Evolutionary conservation across 2,888 invertebrate genomes (phyloP), one percentile per base, ranked within the genome.

Genomic region (Furcula furcula): DNA sequence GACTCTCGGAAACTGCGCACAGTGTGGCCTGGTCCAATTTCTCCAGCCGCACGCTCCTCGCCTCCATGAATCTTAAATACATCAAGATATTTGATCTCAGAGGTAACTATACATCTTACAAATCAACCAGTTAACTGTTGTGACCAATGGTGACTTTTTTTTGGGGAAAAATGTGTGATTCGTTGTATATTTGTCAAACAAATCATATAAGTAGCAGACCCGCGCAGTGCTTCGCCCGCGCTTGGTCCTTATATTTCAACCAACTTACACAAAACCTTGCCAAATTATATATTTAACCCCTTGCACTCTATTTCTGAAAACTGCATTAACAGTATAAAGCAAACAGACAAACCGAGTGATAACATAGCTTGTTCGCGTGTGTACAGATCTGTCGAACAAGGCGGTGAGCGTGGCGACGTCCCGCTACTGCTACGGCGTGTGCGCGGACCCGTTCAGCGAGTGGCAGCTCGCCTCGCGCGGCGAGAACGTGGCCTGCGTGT

Each of bases 51-150:
- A 92, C 94, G 2, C 90, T 98, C 18, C 92, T 96, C 1, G 93
- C 96, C n/a, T 97, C 97, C 28, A 95, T 97, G 91, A 97, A 96
- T 78, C 91, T 94, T 58, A 97, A 97, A 64, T 92, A 94, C 60
- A 92, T 98, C 25, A 95, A 96, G 78, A 90, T 98, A 19, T 95
- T 95, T 67, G 98, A 98, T 81, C 91, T 97, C 3, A 90, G 98
- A 91, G 97, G 97, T 96, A 78, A 63, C 59, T 23, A 23, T 11
- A 3, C 3, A 11, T 9, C 6, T 5, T 2, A 23, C 9, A 10
- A 10, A n/a, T n/a, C n/a, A n/a, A n/a, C n/a, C n/a, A n/a, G n/a
- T n/a, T n/a, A n/a, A n/a, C n/a, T n/a, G n/a, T n/a, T n/a, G n/a
- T n/a, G n/a, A n/a, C n/a, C n/a, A n/a, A n/a, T n/a, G n/a, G n/a